Base-by-base conservation (phyloP, 64 coral and sea anemone species). In the Astreopora myriophthalma region DNA sequence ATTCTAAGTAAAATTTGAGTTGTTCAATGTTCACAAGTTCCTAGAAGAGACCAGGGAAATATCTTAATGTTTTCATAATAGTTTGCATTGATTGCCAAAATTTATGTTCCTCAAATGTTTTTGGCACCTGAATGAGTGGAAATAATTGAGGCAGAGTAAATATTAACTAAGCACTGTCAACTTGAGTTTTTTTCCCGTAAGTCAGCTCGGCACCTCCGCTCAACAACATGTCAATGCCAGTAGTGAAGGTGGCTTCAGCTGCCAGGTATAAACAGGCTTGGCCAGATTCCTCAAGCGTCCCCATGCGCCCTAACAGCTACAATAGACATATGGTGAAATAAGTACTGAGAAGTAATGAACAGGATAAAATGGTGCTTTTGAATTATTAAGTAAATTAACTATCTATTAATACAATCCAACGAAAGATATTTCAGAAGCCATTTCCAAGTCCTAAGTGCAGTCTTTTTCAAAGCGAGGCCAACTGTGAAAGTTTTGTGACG, bases 291-390 rank as follows among this genome's bases (percentile, higher is more conserved):
- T 89, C 89, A 25, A 98, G 77, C 6, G 96, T 98, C 8, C 96
- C 96, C 96, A 98, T 98, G 44, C 93, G 89, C 64, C 96, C 96
- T 39, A 98, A 20, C 29, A 98, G 76, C 96, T 98, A 48, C 2
- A 72, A 71, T 1, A 73, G 0, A 31, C 8, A 68, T 31, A 17
- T 3, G n/a, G n/a, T n/a, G 26, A 64, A 22, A 20, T 6, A 0
- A 19, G 23, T 2, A 23, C 39, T 11, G 51, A 55, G 17, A 55
- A 55, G 16, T 8, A 55, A 55, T n/a, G n/a, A 55, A 55, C 17
- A 8, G 0, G 3, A 14, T 19, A 55, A 55, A 8, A 44, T 8
- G 40, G 40, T 44, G 6, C 6, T 11, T 5, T 44, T 44, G 40
- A 44, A 11, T 44, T 44, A 2, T 8, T 8, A 44, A 44, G n/a